These are phyloP conservation scores for Luscinia luscinia DNA, from an alignment of 2,797 vertebrate species.

Conservation along the genomic window DNA sequence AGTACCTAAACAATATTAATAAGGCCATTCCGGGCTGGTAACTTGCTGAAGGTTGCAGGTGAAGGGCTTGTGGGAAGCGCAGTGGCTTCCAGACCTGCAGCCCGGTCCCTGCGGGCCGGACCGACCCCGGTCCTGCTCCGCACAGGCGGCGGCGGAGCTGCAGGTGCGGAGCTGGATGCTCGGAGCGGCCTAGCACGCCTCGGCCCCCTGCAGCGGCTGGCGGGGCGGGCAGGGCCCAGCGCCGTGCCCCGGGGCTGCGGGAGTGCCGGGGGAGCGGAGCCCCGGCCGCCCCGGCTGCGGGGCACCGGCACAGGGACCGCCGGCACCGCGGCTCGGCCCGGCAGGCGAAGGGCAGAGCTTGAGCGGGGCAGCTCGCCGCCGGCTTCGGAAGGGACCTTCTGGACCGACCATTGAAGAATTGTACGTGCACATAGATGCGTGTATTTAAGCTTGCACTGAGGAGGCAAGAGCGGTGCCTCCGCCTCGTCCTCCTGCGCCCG, in stretches of 20 bases:
- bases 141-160: not conserved
- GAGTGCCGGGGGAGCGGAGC: not conserved
- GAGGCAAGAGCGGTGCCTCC: not conserved
- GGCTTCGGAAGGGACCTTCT: not conserved
- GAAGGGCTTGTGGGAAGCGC: not conserved
- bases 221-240: not conserved
- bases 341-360: not conserved
- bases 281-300: too few species aligned
- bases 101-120: not conserved
- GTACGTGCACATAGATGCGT: too few species aligned
- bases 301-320: too few species aligned
- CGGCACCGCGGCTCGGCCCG: not conserved
- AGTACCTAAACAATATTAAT: not conserved
- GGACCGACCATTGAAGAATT: not conserved
- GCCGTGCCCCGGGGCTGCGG: not conserved
- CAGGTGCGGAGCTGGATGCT: not conserved
- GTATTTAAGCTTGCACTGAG: not conserved
- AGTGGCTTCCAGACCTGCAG: not conserved
- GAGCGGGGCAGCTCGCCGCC: not conserved
- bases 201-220: not conserved
- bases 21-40: not conserved
- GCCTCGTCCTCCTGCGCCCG: not conserved
- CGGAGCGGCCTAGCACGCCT: conserved; percentile 9
- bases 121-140: not conserved
- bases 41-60: not conserved